These are phyloP conservation scores for Philaethria dido DNA, from an alignment of 2,888 invertebrate genomes.

Conservation along the genomic window DNA sequence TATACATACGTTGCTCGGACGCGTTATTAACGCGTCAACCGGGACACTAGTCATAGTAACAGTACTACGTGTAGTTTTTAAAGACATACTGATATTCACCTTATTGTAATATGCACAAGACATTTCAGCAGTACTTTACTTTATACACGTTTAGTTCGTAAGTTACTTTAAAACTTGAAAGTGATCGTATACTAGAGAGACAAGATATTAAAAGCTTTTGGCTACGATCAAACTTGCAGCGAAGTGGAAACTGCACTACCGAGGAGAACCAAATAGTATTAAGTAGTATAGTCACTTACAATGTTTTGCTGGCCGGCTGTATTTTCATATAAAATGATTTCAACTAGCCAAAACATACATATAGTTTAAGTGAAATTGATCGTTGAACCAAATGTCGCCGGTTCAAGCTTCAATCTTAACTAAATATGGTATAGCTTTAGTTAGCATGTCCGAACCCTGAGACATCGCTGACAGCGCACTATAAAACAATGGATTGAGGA, in stretches of 20 bases:
- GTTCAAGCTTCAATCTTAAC: too few species aligned
- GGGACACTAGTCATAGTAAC: too few species aligned
- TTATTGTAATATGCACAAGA: not conserved
- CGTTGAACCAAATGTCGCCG: not conserved
- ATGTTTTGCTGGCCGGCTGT: not conserved
- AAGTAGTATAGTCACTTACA: not conserved
- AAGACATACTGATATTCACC: not conserved
- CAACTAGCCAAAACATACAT: not conserved
- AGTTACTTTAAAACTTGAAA: slow-evolving; percentile 38
- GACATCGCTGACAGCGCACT: too few species aligned
- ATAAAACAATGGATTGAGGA: too few species aligned
- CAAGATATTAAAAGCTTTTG: slow-evolving; percentile 39
- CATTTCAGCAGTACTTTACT: slow-evolving; percentile 2
- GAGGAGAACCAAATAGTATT: not conserved
- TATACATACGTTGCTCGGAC: too few species aligned
- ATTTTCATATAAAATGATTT: not conserved
- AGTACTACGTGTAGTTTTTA: not conserved
- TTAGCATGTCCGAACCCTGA: too few species aligned
- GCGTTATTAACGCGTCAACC: too few species aligned
- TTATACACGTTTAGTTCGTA: slow-evolving; percentile 29
- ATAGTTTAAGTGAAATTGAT: not conserved
- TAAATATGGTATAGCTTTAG: too few species aligned
- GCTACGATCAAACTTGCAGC: slow-evolving; percentile 25
- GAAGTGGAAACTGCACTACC: slow-evolving; percentile 22
- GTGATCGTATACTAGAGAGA: slow-evolving; percentile 34